Evolutionary conservation across 2,888 invertebrate species (phyloP).

Genomic region (Ommatoiulus sabulosus): DNA sequence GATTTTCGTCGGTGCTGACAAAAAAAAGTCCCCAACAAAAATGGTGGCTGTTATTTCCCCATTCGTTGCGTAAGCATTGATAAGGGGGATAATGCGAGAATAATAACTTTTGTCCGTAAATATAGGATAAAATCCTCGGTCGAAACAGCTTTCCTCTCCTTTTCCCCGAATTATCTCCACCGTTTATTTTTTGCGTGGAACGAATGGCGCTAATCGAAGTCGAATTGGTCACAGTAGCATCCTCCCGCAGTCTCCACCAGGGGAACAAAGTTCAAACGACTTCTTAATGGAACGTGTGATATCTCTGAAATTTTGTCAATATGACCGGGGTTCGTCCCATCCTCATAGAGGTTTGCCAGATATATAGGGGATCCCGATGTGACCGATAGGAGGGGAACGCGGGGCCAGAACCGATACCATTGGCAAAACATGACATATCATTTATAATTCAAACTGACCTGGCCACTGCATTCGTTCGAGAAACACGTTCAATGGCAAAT

Average conservation of each 20-base stretch:
- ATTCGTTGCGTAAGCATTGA: background rate
- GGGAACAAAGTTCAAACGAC: slow-evolving; percentile 25
- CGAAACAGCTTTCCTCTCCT: background rate
- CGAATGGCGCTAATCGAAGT: slow-evolving; percentile 21
- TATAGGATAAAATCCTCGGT: background rate
- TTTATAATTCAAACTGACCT: slow-evolving; percentile 13
- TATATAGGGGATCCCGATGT: background rate
- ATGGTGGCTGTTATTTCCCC: background rate
- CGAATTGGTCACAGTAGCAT: slow-evolving; percentile 26
- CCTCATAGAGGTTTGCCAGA: background rate
- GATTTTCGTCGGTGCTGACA: background rate
- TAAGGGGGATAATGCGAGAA: background rate
- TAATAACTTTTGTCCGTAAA: slow-evolving; percentile 1
- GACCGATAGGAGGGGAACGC: slow-evolving; percentile 25
- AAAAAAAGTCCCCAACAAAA: background rate
- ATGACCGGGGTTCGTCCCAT: background rate
- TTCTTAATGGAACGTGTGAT: slow-evolving; percentile 36
- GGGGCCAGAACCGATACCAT: slow-evolving; percentile 18
- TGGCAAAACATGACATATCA: slow-evolving; percentile 7
- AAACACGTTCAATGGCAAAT: background rate
- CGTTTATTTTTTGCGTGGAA: background rate
- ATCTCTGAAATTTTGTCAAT: background rate
- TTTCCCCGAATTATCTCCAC: slow-evolving; percentile 14
- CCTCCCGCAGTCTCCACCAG: background rate
- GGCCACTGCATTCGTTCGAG: background rate